Base-by-base conservation (phyloP, 2,797 vertebrate genomes). In the Agapornis canus region DNA sequence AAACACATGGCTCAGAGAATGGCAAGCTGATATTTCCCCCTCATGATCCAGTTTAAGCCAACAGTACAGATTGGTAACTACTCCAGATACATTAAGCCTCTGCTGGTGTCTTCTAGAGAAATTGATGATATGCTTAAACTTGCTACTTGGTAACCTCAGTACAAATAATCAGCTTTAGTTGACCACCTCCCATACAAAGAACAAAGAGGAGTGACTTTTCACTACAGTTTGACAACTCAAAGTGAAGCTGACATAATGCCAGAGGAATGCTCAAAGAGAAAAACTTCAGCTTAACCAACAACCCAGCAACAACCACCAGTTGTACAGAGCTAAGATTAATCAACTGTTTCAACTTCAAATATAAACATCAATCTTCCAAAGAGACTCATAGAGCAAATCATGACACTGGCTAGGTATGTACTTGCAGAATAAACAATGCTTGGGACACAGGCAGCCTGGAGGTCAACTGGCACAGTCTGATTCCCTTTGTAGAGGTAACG, bases 181-280 rank as follows among this genome's bases (percentile, higher is more conserved):
- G 63, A 73, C 32, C 9, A 4, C 47, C 37, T 94, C 64, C 78
- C 35, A 31, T 8, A 68, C n/a, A 77, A 86, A 70, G 15, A 81
- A 80, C 0, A 8, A 56, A 73, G 60, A 77, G 7, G 27, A 92
- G 3, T 81, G 39, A 82, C 68, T 52, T 22, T 66, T 32, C 48
- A 40, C 61, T 68, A 72, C 10, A 48, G 35, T 59, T 86, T 49
- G 64, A 52, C 75, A 93, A 66, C 19, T 81, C 37, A 8, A 45
- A 84, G 22, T 52, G 48, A 64, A 73, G 45, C 5, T 93, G 84
- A 94, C 25, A 29, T 57, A 92, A 82, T 2, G 6, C 66, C 63
- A 66, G 49, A 76, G 32, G 86, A 93, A 93, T 78, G 78, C 27
- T 77, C 1, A 3, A 72, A 94, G 11, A 92, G 81, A 68, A 90